Base-by-base conservation (phyloP, 1,140 invertebrate genomes). In the Drosophila truncata region DNA sequence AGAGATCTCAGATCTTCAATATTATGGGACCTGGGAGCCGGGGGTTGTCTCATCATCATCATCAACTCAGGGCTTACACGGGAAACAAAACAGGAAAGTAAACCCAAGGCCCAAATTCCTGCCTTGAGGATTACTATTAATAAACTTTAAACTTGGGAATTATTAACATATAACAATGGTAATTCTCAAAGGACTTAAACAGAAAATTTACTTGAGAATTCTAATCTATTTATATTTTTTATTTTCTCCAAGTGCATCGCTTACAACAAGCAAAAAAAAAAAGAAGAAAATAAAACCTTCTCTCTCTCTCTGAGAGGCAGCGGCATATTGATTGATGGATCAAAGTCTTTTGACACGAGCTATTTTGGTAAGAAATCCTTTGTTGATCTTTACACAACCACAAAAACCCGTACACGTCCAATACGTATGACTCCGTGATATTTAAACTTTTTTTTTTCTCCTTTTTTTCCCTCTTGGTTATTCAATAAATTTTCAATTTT, bases 401-500 rank as follows among this genome's bases (percentile, higher is more conserved):
- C 72, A 88, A 57, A 64, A 37, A 9, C 31, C 52, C 49, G 49
- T 50, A 73, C 49, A 69, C 62, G 49, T 64, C 60, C 58, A 52
- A 60, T 44, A 69, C 54, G 64, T 47, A 49, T 50, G 44, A 63
- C 58, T 57, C 31, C 23, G 52, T 71, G 64, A 46, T 64, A 70
- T 67, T 84, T 77, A 66, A 74, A 65, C 66, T 71, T 75, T 73
- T 71, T 55, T 69, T 8, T 29, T 52, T 13, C 35, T 23, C 42
- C 46, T 70, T 58, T 14, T 62, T 50, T n/a, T 16, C 37, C 20
- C 52, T 44, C 31, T 25, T 11, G 9, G 84, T 90, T 88, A 92
- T 92, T 92, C 86, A 92, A 92, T 92, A 92, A 92, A 92, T 92
- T 91, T 92, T 92, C 91, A 92, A 92, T 92, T 92, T 92, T 92